Conservation (phyloP, 2,113 vertebrate genomes). For the Tenrec ecaudatus region DNA sequence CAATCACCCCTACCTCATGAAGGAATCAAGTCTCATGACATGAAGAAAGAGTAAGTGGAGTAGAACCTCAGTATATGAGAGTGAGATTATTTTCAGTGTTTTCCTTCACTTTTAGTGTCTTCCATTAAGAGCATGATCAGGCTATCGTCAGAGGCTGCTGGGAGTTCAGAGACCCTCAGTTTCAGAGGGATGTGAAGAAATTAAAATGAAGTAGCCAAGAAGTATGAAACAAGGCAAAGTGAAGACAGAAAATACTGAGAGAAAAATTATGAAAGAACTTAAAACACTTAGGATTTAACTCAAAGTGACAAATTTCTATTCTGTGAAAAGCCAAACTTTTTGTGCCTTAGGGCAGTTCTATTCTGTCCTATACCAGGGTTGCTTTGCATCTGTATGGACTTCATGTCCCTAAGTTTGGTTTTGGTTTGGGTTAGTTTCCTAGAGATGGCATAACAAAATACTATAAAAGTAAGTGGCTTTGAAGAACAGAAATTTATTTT, state of each 20-base stretch:
- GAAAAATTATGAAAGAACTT: neutral
- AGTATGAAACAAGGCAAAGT: neutral
- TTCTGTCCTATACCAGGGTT: no score
- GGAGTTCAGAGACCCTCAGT: neutral
- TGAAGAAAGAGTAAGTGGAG: neutral
- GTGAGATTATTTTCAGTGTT: neutral
- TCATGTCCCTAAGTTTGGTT: no score
- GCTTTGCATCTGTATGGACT: no score
- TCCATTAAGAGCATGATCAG: neutral
- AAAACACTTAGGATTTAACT: neutral
- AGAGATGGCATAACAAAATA: neutral
- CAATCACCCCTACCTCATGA: no score
- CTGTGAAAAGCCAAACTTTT: no score
- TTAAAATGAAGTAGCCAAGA: neutral
- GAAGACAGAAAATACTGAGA: neutral
- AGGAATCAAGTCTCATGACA: neutral
- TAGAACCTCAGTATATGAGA: neutral
- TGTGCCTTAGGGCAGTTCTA: neutral
- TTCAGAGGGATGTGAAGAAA: neutral
- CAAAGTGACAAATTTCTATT: neutral
- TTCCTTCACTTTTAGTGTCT: neutral
- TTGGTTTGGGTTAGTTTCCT: neutral
- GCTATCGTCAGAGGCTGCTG: neutral
- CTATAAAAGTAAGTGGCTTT: neutral
- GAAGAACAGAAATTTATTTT: neutral